Evolutionary conservation across 30 jellyfish, hydroid and myxozoan species (phyloP), one percentile per base, ranked within the genome.

Genomic region (Cassiopea andromeda): DNA sequence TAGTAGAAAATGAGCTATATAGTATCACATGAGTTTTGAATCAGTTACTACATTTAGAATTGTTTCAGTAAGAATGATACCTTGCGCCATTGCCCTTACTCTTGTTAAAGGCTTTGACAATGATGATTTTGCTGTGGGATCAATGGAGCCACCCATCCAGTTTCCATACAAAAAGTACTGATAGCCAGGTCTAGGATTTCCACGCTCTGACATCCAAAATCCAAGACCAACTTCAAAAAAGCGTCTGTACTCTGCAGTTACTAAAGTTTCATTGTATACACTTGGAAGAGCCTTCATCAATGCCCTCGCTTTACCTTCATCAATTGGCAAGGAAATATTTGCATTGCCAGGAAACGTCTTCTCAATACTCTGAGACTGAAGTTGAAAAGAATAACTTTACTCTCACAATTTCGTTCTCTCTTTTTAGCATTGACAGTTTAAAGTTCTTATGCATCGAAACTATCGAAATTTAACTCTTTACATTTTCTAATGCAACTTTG

Each of bases 151-250:
- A 15, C 99, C 99, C 93, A 95, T 91, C 92, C 97, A 95, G 50
- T 84, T 69, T 14, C 98, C 98, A 67, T 86, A 95, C 66, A 84
- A 89, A 50, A 82, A 54, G 64, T 91, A 95, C 48, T 88, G 89
- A 69, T 92, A 95, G 1, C 94, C 89, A 8, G 94, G 97, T 13
- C 78, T 84, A 1, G 95, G 98, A 54, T 75, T 84, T n/a, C 98
- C 99, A 17, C 99, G 97, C 48, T 82, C 85, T 48, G 97, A 89
- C 19, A 95, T 82, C 99, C 99, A 95, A 73, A 80, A 95, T 9
- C 99, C 99, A n/a, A 91, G 93, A 9, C 98, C 99, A 50, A 90
- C 89, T 71, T 95, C 99, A 83, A 95, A 95, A 87, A 73, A 95
- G 68, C 89, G 93, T 44, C 76, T 64, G 61, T 95, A 95, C 2